A percentile compares a stretch with the other conserved stretches of the same genome.
These are phyloP conservation scores for Drosophila pseudoananassae DNA, from an alignment of 1,140 invertebrate genomes.

Conservation along the genomic window DNA sequence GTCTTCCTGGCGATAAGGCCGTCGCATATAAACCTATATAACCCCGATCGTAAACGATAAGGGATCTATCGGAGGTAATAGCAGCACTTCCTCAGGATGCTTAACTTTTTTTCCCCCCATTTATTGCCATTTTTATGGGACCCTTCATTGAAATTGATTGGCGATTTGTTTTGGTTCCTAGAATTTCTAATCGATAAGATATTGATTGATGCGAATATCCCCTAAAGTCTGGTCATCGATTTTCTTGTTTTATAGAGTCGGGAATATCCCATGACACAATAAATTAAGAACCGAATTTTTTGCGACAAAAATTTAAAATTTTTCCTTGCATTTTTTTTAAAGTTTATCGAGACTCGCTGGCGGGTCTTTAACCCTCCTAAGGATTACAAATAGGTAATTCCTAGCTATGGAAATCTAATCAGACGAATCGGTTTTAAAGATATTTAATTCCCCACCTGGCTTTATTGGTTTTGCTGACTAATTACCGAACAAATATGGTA, in stretches of 20 bases:
- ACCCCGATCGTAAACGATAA: conserved; percentile 32
- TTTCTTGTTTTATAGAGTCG: conserved; percentile 2
- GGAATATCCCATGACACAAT: conserved; percentile 14
- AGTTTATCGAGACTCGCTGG: conserved; percentile 6
- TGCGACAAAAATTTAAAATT: too few relatives aligned
- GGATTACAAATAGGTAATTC: neutral
- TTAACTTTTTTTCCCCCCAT: neutral
- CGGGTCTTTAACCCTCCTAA: neutral
- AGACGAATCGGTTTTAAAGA: conserved; percentile 50
- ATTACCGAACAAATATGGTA: conserved; percentile 19
- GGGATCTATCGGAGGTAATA: neutral
- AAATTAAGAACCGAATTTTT: neutral
- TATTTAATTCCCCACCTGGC: conserved; percentile 21
- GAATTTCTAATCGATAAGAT: conserved; percentile 26
- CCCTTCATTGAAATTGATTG: neutral
- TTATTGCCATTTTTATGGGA: conserved; percentile 1
- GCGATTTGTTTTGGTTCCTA: neutral
- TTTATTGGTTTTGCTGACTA: conserved; percentile 18
- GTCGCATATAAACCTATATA: conserved; percentile 18
- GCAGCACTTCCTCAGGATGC: conserved; percentile 65
- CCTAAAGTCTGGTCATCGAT: neutral
- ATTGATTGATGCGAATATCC: conserved; percentile 8
- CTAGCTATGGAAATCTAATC: conserved; percentile 40
- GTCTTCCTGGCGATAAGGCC: conserved; percentile 34
- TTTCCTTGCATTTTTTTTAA: too few relatives aligned